Percentiles rank a stretch among this genome's conserved stretches.
Evolutionary conservation across 2,888 invertebrate genomes (phyloP).

Genomic region (Globia sparganii): DNA sequence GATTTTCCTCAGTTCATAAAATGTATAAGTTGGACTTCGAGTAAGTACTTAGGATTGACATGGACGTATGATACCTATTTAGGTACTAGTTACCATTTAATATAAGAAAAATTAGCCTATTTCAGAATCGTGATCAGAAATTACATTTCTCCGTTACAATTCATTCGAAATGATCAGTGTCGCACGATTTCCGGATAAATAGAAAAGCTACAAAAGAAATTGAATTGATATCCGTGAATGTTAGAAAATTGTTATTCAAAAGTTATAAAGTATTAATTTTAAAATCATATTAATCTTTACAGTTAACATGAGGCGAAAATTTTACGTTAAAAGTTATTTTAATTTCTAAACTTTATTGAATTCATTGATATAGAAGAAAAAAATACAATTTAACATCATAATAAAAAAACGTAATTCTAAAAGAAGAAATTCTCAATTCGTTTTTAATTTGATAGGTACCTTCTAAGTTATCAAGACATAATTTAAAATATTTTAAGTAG

Average conservation of each 20-base stretch:
- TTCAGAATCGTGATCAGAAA: slow-evolving; percentile 55
- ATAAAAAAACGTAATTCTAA: not conserved
- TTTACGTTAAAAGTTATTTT: not conserved
- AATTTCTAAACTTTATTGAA: not conserved
- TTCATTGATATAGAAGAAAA: not conserved
- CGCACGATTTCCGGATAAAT: slow-evolving; percentile 61
- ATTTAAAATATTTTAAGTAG: slow-evolving; percentile 4
- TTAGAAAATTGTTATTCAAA: slow-evolving; percentile 40
- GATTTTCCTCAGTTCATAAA: not conserved
- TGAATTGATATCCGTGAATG: slow-evolving; percentile 50
- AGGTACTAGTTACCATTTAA: slow-evolving; percentile 26
- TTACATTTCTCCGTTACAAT: slow-evolving; percentile 61
- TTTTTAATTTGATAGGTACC: slow-evolving; percentile 6
- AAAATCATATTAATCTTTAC: slow-evolving; percentile 24
- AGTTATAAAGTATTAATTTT: slow-evolving; percentile 31
- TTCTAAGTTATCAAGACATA: not conserved
- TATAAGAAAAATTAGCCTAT: slow-evolving; percentile 47
- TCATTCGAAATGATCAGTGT: slow-evolving; percentile 60
- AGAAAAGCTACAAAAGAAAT: slow-evolving; percentile 59
- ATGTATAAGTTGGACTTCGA: not conserved
- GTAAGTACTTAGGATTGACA: slow-evolving; percentile 16
- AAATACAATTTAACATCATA: not conserved
- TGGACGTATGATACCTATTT: not conserved
- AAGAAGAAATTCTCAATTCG: slow-evolving; percentile 4
- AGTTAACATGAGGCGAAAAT: slow-evolving; percentile 2